phyloP scores from a whole-genome alignment of 1,140 invertebrate species.

The Bathynomus jamesi region DNA sequence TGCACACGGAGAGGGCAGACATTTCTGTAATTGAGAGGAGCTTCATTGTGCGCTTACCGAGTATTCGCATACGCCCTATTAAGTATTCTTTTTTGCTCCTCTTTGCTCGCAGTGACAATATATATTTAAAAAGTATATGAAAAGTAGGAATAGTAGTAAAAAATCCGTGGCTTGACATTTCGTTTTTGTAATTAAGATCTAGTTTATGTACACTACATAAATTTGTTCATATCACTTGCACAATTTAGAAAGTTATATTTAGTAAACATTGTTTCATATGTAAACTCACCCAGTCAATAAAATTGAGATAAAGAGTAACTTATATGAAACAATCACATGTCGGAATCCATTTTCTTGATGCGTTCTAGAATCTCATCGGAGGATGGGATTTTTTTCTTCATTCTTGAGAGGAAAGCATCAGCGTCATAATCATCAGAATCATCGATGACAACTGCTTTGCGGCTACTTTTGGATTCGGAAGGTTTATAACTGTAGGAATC shows the following conservation, averaged over 20 bases:
- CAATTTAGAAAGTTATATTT: too few species aligned
- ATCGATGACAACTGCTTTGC: slow-evolving; percentile 5
- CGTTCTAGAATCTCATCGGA: slow-evolving; percentile 34
- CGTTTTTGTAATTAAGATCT: not conserved
- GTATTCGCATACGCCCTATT: not conserved
- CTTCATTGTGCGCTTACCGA: not conserved
- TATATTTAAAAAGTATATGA: not conserved
- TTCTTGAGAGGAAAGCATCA: slow-evolving; percentile 19
- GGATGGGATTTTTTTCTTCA: slow-evolving; percentile 35
- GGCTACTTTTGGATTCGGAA: slow-evolving; percentile 8
- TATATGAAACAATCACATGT: slow-evolving; percentile 27
- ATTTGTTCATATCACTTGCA: too few species aligned
- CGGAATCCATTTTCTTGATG: slow-evolving; percentile 33
- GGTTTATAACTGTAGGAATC: slow-evolving; percentile 23
- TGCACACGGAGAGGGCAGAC: slow-evolving; percentile 30
- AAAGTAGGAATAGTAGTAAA: not conserved
- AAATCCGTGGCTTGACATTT: not conserved
- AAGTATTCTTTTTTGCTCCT: not conserved
- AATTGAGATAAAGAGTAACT: too few species aligned
- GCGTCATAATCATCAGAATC: slow-evolving; percentile 14
- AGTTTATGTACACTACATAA: too few species aligned
- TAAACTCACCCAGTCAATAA: too few species aligned
- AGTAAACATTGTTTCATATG: too few species aligned
- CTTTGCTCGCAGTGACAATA: not conserved
- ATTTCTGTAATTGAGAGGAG: slow-evolving; percentile 18